Base-by-base conservation (phyloP, 2,113 vertebrate species). In the Phaetusa simplex region DNA sequence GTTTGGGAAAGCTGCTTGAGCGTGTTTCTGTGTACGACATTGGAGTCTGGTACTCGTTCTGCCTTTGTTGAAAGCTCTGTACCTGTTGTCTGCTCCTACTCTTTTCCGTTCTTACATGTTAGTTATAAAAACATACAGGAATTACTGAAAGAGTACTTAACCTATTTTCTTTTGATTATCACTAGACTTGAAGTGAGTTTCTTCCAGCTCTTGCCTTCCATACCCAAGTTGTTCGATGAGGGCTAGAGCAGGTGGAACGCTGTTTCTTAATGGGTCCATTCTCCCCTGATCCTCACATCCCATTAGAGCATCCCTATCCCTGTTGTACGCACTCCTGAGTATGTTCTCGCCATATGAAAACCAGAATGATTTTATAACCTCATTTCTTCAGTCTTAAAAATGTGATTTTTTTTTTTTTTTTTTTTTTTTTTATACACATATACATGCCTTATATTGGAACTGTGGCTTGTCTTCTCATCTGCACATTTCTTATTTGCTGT, bases 311-410 rank as follows among this genome's bases (percentile, higher is more conserved):
- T 61, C 29, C 42, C 18, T 8, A 9, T 3, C 66, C 23, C 32
- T 3, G 1, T 24, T 45, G 13, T 66, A 16, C 2, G 2, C n/a
- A 6, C 15, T 78, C 29, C 26, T 4, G 3, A 32, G 13, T 38
- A 27, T 42, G 34, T 66, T n/a, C 22, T 42, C 16, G 38, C n/a
- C 1, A 1, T 22, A 50, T 45, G 4, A 82, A 79, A 70, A 42
- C 29, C 18, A 24, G 18, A 64, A 84, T 52, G 34, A 64, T 58
- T 74, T 83, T 84, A 24, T 43, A 83, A n/a, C 49, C 24, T 47
- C 11, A 64, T 85, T 84, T 92, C 56, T 62, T 71, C 43, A 32
- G 19, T 53, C 21, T 56, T 77, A 43, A 92, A 86, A 82, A 15
- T 66, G 34, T 47, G 6, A 1, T 30, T 26, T 3, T 10, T 50